Base-by-base conservation (phyloP, 1,140 invertebrate species). In the Argopecten irradians region DNA sequence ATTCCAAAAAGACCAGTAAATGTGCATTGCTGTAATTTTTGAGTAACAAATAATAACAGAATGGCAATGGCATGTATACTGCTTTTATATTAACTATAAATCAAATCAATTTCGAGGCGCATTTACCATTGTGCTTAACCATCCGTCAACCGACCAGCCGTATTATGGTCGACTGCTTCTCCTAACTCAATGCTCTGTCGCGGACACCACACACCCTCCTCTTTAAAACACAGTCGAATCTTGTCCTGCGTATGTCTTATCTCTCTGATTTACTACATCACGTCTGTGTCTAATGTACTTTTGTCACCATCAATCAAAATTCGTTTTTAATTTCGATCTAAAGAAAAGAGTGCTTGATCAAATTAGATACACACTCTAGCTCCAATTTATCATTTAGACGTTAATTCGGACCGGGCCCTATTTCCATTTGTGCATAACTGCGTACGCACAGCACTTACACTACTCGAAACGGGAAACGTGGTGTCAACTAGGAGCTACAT, bases 291-390 rank as follows among this genome's bases (percentile, higher is more conserved):
- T 71, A 71, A 71, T 71, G 55, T 71, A 71, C 55, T 71, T 71
- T 71, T n/a, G 22, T 71, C 1, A 5, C 55, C 55, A 71, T 71
- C n/a, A 71, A 71, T 71, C 55, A 71, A 71, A 71, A 71, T 28
- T 71, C 55, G 55, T n/a, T 71, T 71, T 71, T 71, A 71, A 71
- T 71, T 71, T 71, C 55, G 55, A 71, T 71, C 55, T 71, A 28
- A 71, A 71, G 55, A 5, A 71, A 71, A 28, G 55, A 71, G 55
- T n/a, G n/a, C 55, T 71, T 7, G 22, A 71, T 71, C 55, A n/a
- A 71, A 71, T 28, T 71, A 71, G 55, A 71, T 71, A 71, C 55
- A 71, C 55, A 28, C 22, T 71, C n/a, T n/a, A 28, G 55, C 55
- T 71, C n/a, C 55, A 28, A n/a, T 71, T 28, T 71, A 71, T 71